These are phyloP conservation scores for Eurytoma californica DNA, from an alignment of 2,888 invertebrate genomes.

Conservation along the genomic window DNA sequence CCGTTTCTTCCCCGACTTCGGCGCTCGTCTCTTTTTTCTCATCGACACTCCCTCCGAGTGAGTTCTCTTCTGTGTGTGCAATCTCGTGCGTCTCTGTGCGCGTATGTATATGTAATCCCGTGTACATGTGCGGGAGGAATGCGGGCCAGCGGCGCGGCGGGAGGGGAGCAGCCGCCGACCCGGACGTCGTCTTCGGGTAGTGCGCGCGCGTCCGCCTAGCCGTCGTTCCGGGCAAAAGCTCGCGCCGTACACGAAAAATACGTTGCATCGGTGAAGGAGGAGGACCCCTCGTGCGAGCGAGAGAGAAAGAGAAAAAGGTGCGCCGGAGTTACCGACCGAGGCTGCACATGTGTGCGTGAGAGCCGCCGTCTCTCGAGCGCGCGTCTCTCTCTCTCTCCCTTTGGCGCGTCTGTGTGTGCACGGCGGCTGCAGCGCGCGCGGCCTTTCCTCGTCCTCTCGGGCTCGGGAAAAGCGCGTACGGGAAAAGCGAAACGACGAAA, in stretches of 20 bases:
- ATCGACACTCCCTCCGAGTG: not conserved
- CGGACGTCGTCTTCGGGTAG: not conserved
- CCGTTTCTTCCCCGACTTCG: too few species aligned
- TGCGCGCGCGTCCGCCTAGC: not conserved
- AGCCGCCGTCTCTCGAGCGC: not conserved
- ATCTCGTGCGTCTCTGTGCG: not conserved
- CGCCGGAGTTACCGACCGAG: slow-evolving; percentile 64
- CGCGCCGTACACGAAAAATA: not conserved
- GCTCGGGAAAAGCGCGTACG: not conserved
- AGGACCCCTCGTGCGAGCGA: slow-evolving; percentile 38
- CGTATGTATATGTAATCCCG: not conserved
- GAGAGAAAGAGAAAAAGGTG: slow-evolving; percentile 47
- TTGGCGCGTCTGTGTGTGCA: not conserved
- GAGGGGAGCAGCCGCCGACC: not conserved
- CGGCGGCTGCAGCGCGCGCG: not conserved
- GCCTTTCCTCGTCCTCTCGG: slow-evolving; percentile 39
- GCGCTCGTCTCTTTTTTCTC: too few species aligned
- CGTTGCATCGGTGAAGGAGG: not conserved
- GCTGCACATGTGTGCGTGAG: slow-evolving; percentile 30
- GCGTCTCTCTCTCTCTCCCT: slow-evolving; percentile 18
- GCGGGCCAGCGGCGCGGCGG: slow-evolving; percentile 13
- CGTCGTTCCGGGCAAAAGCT: not conserved
- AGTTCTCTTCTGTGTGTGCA: not conserved
- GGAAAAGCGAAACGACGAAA: too few species aligned
- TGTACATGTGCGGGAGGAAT: slow-evolving; percentile 35